These are phyloP conservation scores for Aphis gossypii DNA, from an alignment of 1,140 invertebrate species.

Conservation along the genomic window DNA sequence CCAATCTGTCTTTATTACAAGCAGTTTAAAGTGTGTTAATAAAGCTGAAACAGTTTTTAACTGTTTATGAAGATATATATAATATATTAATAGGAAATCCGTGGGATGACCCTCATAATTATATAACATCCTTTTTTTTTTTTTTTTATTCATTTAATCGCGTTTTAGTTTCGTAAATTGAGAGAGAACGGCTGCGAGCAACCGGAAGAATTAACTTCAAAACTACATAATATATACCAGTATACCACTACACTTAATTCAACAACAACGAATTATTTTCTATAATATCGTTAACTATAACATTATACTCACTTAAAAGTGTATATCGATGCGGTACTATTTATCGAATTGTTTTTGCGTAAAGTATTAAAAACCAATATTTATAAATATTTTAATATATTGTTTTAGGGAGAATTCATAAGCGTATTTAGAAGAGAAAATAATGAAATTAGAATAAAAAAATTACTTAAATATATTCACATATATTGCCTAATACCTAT, in stretches of 20 bases:
- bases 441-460: background rate
- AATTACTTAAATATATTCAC: background rate
- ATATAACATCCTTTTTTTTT: background rate
- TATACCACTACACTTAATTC: background rate
- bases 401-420: background rate
- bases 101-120: slow-evolving; percentile 10
- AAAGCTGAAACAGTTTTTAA: background rate
- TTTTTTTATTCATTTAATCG: background rate
- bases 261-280: background rate
- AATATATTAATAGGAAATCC: slow-evolving; percentile 33
- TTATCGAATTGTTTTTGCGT: background rate
- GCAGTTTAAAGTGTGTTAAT: background rate
- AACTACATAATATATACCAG: background rate
- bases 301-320: background rate
- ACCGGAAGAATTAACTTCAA: background rate
- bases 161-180: background rate
- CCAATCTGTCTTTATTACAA: background rate
- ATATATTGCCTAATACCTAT: background rate
- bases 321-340: too few relatives aligned
- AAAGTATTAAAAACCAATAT: background rate
- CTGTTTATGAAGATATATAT: background rate
- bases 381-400: background rate
- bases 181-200: background rate
- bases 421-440: background rate
- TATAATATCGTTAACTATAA: too few relatives aligned